Percentiles rank a stretch among this genome's conserved stretches.
Conservation (phyloP, 2,797 vertebrate genomes). For the Gymnoscopelus braueri region DNA sequence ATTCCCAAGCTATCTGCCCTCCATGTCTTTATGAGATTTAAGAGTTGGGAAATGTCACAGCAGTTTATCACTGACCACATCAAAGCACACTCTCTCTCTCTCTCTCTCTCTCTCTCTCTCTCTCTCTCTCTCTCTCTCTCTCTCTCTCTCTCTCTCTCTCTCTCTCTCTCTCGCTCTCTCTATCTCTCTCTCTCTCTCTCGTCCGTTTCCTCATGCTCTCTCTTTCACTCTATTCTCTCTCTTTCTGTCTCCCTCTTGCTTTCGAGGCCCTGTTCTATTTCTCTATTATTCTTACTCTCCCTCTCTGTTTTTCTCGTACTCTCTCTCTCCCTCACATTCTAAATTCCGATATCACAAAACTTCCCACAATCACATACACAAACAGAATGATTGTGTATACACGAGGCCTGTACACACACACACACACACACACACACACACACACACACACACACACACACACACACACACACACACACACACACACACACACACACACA, state of each 20-base stretch:
- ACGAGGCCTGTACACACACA: neutral
- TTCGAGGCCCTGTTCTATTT: too few species aligned
- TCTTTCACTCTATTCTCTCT: slow-evolving; percentile 15
- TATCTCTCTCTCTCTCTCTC: neutral
- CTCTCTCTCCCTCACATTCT: neutral
- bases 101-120: neutral
- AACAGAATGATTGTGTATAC: neutral
- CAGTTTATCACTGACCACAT: slow-evolving; percentile 28
- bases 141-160: neutral
- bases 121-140: neutral
- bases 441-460: slow-evolving; percentile 14
- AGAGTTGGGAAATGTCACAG: slow-evolving; percentile 69
- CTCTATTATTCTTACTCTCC: neutral
- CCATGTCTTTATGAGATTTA: slow-evolving; percentile 65
- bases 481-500: slow-evolving; percentile 11
- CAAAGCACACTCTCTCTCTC: slow-evolving; percentile 1
- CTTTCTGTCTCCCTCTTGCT: neutral
- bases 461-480: slow-evolving; percentile 5
- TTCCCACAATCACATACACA: neutral
- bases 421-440: neutral
- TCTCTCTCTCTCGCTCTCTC: neutral
- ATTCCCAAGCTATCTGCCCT: slow-evolving; percentile 63
- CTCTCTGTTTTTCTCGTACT: neutral
- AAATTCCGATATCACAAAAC: neutral
- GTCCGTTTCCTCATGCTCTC: too few species aligned